Evolutionary conservation across 2,888 invertebrate genomes (phyloP).

Genomic region (Rutpela maculata): DNA sequence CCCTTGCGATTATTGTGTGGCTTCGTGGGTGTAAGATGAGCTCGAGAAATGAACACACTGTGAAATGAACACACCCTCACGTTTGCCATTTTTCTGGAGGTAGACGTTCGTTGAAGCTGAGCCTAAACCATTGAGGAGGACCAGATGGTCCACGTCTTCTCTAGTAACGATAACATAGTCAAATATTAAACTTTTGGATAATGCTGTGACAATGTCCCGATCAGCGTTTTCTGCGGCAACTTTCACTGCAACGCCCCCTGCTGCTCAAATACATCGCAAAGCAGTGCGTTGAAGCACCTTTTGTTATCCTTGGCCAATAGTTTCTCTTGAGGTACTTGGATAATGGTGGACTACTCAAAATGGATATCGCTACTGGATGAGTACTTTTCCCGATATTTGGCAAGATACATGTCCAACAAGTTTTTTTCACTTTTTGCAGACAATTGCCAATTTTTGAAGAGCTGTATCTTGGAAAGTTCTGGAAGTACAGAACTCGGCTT

Average conservation of each 20-base stretch:
- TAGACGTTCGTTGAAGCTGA: not conserved
- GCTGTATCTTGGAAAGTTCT: too few relatives aligned
- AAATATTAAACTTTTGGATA: not conserved
- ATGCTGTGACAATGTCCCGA: conserved; percentile 1
- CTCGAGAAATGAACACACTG: not conserved
- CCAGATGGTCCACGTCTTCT: not conserved
- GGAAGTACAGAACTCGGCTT: too few relatives aligned
- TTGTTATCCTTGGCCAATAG: not conserved
- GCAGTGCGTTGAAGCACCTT: not conserved
- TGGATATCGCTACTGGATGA: not conserved
- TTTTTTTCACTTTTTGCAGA: too few relatives aligned
- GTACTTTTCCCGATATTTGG: too few relatives aligned
- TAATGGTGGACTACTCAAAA: not conserved
- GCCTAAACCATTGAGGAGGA: conserved; percentile 2
- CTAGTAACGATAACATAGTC: not conserved
- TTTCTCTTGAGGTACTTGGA: conserved; percentile 2
- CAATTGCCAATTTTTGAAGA: too few relatives aligned
- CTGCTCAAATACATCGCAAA: not conserved
- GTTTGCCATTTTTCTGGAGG: not conserved
- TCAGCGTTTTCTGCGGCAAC: not conserved
- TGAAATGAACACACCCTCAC: not conserved
- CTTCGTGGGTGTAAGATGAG: not conserved
- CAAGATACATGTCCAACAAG: too few relatives aligned
- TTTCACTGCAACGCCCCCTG: not conserved
- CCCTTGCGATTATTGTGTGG: too few relatives aligned